Evolutionary conservation across 35 echinoderm and acorn worm species (phyloP), one percentile per base, ranked within the genome.

Genomic region (Ophioderma brevispina): DNA sequence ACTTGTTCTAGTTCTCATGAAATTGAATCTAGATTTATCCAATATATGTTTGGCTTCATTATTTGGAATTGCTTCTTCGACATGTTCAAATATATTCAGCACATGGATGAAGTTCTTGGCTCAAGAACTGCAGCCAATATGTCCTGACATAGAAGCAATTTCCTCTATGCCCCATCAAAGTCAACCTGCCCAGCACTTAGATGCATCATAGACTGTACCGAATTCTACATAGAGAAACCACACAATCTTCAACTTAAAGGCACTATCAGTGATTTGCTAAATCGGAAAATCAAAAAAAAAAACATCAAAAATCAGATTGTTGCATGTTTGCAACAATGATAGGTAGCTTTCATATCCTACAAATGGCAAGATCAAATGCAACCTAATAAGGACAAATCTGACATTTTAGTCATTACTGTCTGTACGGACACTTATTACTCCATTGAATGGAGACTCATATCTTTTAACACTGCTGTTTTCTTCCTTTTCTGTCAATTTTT

Each of bases 191-290:
- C 10, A 17, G 40, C 49, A 0, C 64, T 92, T 8, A 75, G 59
- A 81, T 50, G 84, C 40, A 95, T 70, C 37, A 77, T 95, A 18
- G 94, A 91, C 49, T 95, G 94, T 35, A 95, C 77, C 3, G 84
- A 92, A 33, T 39, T 95, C 10, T 92, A 87, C 64, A 91, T 92
- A 30, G 55, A 95, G 76, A 82, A 85, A 76, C 89, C 94, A 77
- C 38, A 84, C 0, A 8, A 31, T 6, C 80, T 95, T 21, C 25
- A 91, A 32, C 39, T 87, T 2, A 89, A 92, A 40, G 89, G n/a
- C n/a, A n/a, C n/a, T n/a, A n/a, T n/a, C n/a, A n/a, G n/a, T n/a
- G n/a, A n/a, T n/a, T n/a, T n/a, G n/a, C n/a, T n/a, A n/a, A n/a
- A n/a, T n/a, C n/a, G n/a, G n/a, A n/a, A n/a, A n/a, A n/a, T n/a